Conservation (phyloP, 2,113 vertebrate species). For the Typhlomys cinereus region DNA sequence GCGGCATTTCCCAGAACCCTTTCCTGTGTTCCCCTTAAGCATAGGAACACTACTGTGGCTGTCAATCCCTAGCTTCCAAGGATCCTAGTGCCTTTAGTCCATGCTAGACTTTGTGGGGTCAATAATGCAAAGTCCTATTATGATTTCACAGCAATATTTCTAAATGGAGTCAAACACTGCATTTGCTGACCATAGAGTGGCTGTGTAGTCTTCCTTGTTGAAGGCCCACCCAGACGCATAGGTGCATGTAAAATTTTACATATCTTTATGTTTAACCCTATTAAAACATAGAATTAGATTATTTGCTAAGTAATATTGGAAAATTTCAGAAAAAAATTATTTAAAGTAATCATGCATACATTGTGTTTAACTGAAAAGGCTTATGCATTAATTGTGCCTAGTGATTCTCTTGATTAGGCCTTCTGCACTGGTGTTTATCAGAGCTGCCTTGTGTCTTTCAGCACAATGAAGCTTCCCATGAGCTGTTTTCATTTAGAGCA, state of each 20-base stretch:
- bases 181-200: not conserved
- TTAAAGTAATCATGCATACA: constrained; percentile 46
- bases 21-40: no score
- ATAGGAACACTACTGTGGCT: no score
- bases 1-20: no score
- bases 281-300: constrained; percentile 39
- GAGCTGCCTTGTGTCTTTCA: not conserved
- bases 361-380: constrained; percentile 26
- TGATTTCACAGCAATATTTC: no score
- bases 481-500: not conserved
- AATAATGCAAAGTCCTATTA: no score
- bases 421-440: constrained; percentile 39
- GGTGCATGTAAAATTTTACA: not conserved
- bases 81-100: no score
- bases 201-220: not conserved
- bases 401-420: constrained; percentile 17
- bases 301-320: constrained; percentile 30
- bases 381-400: constrained; percentile 37
- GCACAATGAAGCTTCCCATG: not conserved
- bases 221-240: not conserved
- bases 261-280: not conserved
- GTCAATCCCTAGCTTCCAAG: no score
- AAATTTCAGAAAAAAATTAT: constrained; percentile 4
- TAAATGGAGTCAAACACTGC: not conserved
- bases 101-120: no score